Conservation (phyloP, 2,888 invertebrate species). For the Ctena decussata region DNA sequence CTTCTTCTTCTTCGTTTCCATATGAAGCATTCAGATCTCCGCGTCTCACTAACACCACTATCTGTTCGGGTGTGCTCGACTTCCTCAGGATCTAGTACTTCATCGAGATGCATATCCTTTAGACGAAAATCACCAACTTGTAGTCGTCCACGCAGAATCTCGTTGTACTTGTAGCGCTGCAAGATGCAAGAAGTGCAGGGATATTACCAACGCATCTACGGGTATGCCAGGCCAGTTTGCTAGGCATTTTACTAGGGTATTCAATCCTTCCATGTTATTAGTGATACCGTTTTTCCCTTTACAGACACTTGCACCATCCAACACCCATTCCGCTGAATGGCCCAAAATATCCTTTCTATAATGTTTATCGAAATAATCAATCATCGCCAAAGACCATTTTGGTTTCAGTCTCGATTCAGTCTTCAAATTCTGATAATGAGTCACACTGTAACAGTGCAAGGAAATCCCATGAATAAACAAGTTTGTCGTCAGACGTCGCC, state of each 20-base stretch:
- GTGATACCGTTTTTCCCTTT: background rate
- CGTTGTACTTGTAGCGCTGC: conserved; percentile 4
- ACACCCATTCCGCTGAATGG: background rate
- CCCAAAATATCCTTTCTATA: background rate
- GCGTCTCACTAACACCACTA: background rate
- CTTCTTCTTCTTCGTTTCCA: background rate
- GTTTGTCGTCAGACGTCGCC: background rate
- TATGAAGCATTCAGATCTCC: background rate
- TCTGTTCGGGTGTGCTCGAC: background rate
- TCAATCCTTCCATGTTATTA: background rate
- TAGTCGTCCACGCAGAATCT: background rate
- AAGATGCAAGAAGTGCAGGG: background rate
- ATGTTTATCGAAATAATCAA: background rate
- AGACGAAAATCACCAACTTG: background rate
- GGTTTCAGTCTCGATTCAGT: background rate
- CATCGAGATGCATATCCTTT: background rate
- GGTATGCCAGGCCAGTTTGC: background rate
- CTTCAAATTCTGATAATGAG: background rate
- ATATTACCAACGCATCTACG: background rate
- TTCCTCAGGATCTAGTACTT: background rate
- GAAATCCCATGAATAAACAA: background rate
- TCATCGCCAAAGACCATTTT: background rate
- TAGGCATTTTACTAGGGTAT: background rate
- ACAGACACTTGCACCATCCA: background rate
- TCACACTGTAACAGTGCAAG: background rate